Base-by-base conservation (phyloP, 2,113 vertebrate species). In the Tenrec ecaudatus region DNA sequence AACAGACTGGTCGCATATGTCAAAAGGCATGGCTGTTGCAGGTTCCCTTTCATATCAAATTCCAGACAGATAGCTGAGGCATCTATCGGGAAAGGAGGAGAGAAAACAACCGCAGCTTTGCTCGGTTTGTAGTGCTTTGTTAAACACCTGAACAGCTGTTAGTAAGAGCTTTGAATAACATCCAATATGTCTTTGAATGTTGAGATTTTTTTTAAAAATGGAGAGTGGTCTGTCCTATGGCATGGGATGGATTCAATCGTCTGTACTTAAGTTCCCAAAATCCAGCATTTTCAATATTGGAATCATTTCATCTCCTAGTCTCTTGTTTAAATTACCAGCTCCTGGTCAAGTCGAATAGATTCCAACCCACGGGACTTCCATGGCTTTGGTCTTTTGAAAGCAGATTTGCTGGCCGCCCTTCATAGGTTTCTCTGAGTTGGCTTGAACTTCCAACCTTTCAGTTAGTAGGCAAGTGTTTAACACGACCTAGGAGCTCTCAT, bases 101-200 rank as follows among this genome's bases (percentile, higher is more conserved):
- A 95, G 69, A 60, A 95, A 93, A 95, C 62, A 77, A 81, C 29
- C 93, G 88, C 20, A 38, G 87, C 94, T 98, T 97, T 97, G 90
- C 96, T 97, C 95, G 92, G 85, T 96, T 96, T 96, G 96, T 94
- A 40, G 77, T 88, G 84, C 93, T 97, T 97, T 97, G 93, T 96
- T 96, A 97, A 96, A 96, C 97, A 97, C 97, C 97, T 97, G 95
- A 94, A 88, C 95, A 94, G 88, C 96, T 97, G 91, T 97, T 97
- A 96, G 93, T 87, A 88, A 86, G 91, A 97, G 86, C 90, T 97
- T 96, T 90, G 88, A 97, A 94, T 97, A 96, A 95, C 79, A 96
- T 96, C 96, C 97, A 98, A 95, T 94, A 92, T 58, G n/a, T 83
- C 95, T 90, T 97, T 95, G 86, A 71, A 89, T 11, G 33, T 31